Evolutionary conservation across 2,888 invertebrate species (phyloP), one percentile per base, ranked within the genome.

Genomic region (Drosophila parthenogenetica): DNA sequence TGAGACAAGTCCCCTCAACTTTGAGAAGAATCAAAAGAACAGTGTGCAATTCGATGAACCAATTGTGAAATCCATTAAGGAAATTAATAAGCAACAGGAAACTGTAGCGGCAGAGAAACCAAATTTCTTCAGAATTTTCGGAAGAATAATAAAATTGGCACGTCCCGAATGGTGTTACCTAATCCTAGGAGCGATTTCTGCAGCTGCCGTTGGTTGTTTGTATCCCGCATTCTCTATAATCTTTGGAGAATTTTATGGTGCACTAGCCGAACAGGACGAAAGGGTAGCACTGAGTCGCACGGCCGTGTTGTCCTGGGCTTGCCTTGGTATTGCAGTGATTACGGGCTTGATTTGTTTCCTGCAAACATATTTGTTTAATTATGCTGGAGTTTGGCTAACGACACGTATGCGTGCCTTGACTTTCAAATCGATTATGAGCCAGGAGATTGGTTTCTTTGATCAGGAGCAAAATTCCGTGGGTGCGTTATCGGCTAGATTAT

Each of bases 371-470:
- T 94, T 95, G 87, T 97, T 97, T 89, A 95, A 95, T 49, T 91
- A 95, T 55, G 95, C 97, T 2, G 97, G 97, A 2, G 95, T 96
- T 46, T 93, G 94, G 66, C 93, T 97, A 54, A 97, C 97, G 0
- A 94, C 95, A 48, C 93, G 97, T 77, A 92, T 94, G 25, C 93
- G 94, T 39, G 90, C 91, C 2, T 74, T 77, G 73, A 93, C 95
- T 0, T 96, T 96, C 81, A 92, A 91, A 48, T 93, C 95, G 0
- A 95, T 96, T 94, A 84, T 97, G 67, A 92, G 93, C 46, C 96
- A 96, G 89, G 96, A 96, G 83, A 94, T 96, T 70, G 95, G 94
- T 5, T 96, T 95, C 95, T 96, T 95, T 90, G 96, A 96, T 87
- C 93, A 95, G 39, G 93, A 95, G 0, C 79, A 90, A 1, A 95